Base-by-base conservation (phyloP, 2,113 vertebrate species). In the Danionella cerebrum region DNA sequence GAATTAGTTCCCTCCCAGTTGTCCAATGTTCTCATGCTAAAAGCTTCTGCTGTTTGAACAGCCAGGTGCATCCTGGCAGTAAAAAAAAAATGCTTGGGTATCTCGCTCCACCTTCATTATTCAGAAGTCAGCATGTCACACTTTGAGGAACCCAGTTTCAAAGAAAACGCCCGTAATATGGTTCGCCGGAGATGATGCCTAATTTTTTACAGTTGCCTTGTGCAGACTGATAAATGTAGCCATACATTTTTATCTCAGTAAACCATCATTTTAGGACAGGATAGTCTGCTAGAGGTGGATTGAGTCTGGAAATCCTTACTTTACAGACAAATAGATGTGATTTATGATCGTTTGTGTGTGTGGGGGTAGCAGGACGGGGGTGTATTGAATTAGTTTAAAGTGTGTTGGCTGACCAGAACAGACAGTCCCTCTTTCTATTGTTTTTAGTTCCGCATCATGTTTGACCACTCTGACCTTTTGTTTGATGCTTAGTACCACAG, bases 11-110 rank as follows among this genome's bases (percentile, higher is more conserved):
- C 24, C 19, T 69, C 51, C 41, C 42, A 69, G 58, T 64, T 57
- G 42, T 57, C 54, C 62, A 64, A 68, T 63, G 42, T 73, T 63
- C 59, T 57, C 10, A 57, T 65, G 58, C 57, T 73, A 69, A 69
- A 73, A 69, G 71, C 71, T 39, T 64, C 58, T 50, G 50, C 50
- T 69, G 42, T 69, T 73, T 73, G 25, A 69, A 55, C 65, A 73
- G 71, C 36, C 31, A 36, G 62, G 33, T 12, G 41, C 16, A 13
- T 44, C 11, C 33, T 55, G 48, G 64, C 21, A 45, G 25, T 60
- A 67, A 41, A 47, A 36, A 39, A 65, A 73, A 29, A 14, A 41
- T 50, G 33, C 50, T 48, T 31, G 21, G 48, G 59, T 31, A 29
- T 59, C 55, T 59, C 10, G 27, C 63, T 62, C 47, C 31, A 14